Conservation (phyloP, 2,888 invertebrate species). For the Gymnocheta viridis region DNA sequence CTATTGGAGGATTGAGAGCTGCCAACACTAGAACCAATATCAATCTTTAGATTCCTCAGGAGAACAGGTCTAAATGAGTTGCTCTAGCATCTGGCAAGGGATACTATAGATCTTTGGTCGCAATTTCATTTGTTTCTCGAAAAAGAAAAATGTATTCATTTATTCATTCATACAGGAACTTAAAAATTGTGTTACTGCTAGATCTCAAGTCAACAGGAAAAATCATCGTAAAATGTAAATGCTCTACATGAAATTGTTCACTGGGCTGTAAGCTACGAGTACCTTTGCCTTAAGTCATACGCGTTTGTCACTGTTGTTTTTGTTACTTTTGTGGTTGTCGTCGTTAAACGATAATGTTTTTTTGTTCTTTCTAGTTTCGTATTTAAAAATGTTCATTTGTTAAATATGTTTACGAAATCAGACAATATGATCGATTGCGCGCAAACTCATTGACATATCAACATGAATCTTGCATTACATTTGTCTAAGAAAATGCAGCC, state of each 20-base stretch:
- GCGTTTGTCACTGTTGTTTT: neutral
- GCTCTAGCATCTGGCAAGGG: no score
- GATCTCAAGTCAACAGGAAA: no score
- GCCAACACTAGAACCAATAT: no score
- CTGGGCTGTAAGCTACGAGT: neutral
- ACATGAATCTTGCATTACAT: constrained; percentile 71
- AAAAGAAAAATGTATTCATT: no score
- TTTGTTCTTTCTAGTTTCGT: constrained; percentile 45
- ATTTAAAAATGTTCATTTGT: constrained; percentile 69
- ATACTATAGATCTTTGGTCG: no score
- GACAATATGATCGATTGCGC: constrained; percentile 80
- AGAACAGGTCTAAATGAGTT: no score
- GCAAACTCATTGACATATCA: constrained; percentile 80
- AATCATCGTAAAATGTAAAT: no score
- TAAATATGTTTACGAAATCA: constrained; percentile 69
- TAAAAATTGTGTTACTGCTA: no score
- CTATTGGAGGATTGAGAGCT: no score
- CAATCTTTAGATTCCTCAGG: no score
- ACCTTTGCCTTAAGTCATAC: neutral
- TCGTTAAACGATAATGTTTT: constrained; percentile 28
- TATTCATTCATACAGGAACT: no score
- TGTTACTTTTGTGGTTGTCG: neutral
- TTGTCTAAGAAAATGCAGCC: constrained; percentile 66
- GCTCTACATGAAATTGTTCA: neutral
- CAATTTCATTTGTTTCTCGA: no score